Conservation (phyloP, 2,113 vertebrate genomes). For the Corythoichthys intestinalis region DNA sequence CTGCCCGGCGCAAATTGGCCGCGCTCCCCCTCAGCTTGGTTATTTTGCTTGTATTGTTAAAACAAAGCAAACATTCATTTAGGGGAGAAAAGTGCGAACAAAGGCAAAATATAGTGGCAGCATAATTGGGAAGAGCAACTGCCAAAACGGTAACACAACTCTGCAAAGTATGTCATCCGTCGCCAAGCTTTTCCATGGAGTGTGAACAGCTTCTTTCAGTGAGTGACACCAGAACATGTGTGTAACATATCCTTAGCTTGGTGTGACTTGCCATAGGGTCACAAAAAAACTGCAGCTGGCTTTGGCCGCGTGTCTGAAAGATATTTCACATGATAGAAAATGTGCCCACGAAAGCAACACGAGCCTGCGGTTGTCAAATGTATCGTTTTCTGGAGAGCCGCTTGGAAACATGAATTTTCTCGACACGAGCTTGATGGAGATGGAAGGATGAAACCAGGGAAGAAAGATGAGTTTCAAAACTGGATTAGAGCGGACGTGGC, state of each 20-base stretch:
- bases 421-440: constrained; percentile 17
- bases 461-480: constrained; percentile 29
- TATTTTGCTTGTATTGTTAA: constrained; percentile 1
- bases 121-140: background rate
- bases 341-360: constrained; percentile 24
- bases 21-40: background rate
- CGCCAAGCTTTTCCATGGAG: background rate
- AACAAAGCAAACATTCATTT: background rate
- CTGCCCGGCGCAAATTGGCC: background rate
- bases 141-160: constrained; percentile 2
- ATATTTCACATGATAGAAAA: constrained; percentile 48
- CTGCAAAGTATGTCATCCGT: background rate
- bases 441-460: constrained; percentile 13
- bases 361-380: constrained; percentile 35
- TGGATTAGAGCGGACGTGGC: constrained; percentile 31
- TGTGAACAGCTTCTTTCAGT: background rate
- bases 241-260: constrained; percentile 20
- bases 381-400: constrained; percentile 36
- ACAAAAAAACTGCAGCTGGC: constrained; percentile 22
- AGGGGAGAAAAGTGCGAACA: constrained; percentile 2
- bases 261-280: constrained; percentile 9
- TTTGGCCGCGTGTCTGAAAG: constrained; percentile 41
- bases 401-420: constrained; percentile 35
- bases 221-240: constrained; percentile 20
- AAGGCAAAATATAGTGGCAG: background rate